Base-by-base conservation (phyloP, 2,797 vertebrate species). In the Hafferia zeledoni region DNA sequence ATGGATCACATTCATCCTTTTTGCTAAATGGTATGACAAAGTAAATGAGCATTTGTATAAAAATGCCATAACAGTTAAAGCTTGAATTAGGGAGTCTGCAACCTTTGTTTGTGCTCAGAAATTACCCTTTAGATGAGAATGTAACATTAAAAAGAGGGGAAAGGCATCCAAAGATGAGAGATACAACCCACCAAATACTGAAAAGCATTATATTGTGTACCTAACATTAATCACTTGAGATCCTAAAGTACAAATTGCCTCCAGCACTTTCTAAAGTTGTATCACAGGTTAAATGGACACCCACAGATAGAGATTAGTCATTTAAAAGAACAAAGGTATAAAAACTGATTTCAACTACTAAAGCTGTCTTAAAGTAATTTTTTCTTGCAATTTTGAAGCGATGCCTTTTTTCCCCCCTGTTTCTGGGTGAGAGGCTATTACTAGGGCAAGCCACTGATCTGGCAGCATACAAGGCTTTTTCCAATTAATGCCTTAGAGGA, bases 101-200 rank as follows among this genome's bases (percentile, higher is more conserved):
- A 94, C 89, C 90, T 94, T 93, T 93, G 79, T 76, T 83, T 78
- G 83, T 82, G 67, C 81, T 52, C 22, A 76, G 71, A 91, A 94
- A 91, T 91, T 87, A 82, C 57, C 41, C 44, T 82, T 44, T 46
- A 84, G 80, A 74, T 49, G 72, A 76, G 64, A 83, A 78, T 24
- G 11, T 67, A 67, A 63, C 37, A 43, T 46, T 11, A 67, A 71
- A 70, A 87, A 68, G 10, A 30, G 33, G 30, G 53, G 41, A 50
- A 52, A 63, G 24, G 4, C 24, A 75, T 55, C 20, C 31, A 65
- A 91, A 88, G 47, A 31, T 44, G 61, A 86, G 31, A 90, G 83
- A 60, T 64, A 31, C 22, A 86, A 68, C 70, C 37, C 56, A 39
- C 72, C 31, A 63, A 65, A 72, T 53, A 70, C 20, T 57, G 69